phyloP scores from a whole-genome alignment of 2,797 vertebrate species.

The Oophaga sylvatica region DNA sequence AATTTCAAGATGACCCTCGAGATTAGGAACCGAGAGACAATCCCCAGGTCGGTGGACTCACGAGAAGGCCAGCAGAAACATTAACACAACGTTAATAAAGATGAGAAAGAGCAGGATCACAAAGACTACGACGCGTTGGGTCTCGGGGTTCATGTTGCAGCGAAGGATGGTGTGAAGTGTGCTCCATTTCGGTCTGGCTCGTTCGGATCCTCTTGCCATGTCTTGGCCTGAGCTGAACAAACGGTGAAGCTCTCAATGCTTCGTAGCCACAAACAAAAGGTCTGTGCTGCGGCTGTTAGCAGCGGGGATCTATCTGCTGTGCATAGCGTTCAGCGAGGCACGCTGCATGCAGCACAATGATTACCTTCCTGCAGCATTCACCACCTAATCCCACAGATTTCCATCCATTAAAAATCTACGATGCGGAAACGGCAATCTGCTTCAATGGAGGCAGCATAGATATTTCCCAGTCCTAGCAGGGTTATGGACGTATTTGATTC shows the following conservation, averaged over 20 bases:
- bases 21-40: slow-evolving; percentile 67
- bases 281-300: slow-evolving; percentile 63
- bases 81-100: slow-evolving; percentile 95
- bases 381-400: slow-evolving; percentile 27
- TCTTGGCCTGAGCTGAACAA: slow-evolving; percentile 57
- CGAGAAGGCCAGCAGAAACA: slow-evolving; percentile 94
- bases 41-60: slow-evolving; percentile 69
- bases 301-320: slow-evolving; percentile 29
- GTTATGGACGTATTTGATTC: slow-evolving; percentile 59
- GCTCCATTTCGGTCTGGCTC: slow-evolving; percentile 79
- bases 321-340: slow-evolving; percentile 50
- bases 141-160: slow-evolving; percentile 93
- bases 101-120: slow-evolving; percentile 94
- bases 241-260: slow-evolving; percentile 46
- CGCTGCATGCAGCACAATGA: slow-evolving; percentile 61
- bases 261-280: slow-evolving; percentile 56
- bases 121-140: slow-evolving; percentile 92
- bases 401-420: slow-evolving; percentile 42
- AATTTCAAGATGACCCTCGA: slow-evolving; percentile 72
- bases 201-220: slow-evolving; percentile 79
- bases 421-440: slow-evolving; percentile 34
- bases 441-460: slow-evolving; percentile 31
- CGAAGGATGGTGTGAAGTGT: slow-evolving; percentile 83
- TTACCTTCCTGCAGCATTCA: slow-evolving; percentile 15
- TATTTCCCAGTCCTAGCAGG: slow-evolving; percentile 50